Evolutionary conservation across 2,113 vertebrate genomes (phyloP).

Genomic region (Clarias batrachus): DNA sequence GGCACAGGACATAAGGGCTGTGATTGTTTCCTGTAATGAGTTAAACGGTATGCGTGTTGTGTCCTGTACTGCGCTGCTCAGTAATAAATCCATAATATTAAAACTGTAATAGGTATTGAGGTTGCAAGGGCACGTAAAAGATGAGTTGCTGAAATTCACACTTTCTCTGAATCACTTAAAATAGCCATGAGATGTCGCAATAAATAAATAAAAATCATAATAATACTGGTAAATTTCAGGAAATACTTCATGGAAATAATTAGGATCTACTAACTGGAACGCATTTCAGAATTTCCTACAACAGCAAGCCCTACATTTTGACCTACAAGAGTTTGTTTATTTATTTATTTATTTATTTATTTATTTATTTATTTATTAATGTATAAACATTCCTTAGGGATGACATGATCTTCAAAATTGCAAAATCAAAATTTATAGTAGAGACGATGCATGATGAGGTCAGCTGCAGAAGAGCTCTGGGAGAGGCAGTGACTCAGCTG

Average conservation of each 20-base stretch:
- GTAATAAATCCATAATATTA: background rate
- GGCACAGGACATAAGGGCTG: background rate
- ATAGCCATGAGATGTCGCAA: background rate
- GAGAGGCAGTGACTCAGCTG: conserved; percentile 28
- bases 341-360: too few relatives aligned
- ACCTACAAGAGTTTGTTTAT: too few relatives aligned
- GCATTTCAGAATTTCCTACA: background rate
- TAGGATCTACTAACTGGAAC: background rate
- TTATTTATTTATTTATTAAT: too few relatives aligned
- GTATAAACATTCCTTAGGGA: too few relatives aligned
- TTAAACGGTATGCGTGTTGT: background rate
- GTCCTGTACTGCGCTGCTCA: background rate
- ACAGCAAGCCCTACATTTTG: too few relatives aligned
- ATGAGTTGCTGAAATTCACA: background rate
- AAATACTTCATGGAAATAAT: background rate
- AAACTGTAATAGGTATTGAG: background rate
- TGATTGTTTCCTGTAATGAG: background rate
- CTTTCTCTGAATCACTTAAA: background rate
- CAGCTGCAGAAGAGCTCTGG: background rate
- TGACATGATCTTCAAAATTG: background rate
- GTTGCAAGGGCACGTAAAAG: background rate
- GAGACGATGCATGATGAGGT: conserved; percentile 16
- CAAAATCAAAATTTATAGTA: background rate
- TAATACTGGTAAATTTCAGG: background rate
- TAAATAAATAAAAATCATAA: background rate